phyloP scores from a whole-genome alignment of 2,797 vertebrate species.

The Silurus lanzhouensis region DNA sequence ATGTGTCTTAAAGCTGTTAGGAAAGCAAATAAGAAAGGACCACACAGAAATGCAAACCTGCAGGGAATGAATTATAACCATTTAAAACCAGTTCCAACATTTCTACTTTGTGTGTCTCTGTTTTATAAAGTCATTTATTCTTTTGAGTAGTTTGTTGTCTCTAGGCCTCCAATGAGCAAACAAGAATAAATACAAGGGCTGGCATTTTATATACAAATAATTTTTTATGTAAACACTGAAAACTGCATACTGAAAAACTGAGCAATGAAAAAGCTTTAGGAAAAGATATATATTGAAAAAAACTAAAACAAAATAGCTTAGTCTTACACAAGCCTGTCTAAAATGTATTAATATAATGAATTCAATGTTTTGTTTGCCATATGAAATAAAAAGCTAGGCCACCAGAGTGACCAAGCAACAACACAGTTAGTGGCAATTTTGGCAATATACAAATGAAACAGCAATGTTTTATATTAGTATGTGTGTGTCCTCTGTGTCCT shows the following conservation, averaged over 20 bases:
- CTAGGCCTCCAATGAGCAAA: not conserved
- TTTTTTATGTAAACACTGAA: not conserved
- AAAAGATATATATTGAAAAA: not conserved
- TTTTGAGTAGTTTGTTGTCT: not conserved
- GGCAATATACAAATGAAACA: not conserved
- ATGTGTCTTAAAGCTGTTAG: constrained; percentile 19
- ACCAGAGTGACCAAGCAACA: not conserved
- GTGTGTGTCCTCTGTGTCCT: not conserved
- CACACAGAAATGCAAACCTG: constrained; percentile 33
- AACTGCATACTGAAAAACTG: not conserved
- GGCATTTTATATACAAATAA: not conserved
- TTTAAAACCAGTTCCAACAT: not conserved
- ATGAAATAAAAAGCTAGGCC: not conserved
- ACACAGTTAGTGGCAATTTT: not conserved
- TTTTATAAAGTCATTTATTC: constrained; percentile 6
- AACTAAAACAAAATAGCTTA: not conserved
- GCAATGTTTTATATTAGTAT: not conserved
- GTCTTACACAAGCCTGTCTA: not conserved
- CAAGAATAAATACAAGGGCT: constrained; percentile 2
- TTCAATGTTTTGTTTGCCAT: not conserved
- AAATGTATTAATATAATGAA: not conserved
- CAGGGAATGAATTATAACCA: constrained; percentile 28
- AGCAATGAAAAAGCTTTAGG: not conserved
- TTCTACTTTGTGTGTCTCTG: not conserved
- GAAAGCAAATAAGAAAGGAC: constrained; percentile 39